Conservation (phyloP, 2,797 vertebrate species). For the Agapornis canus region DNA sequence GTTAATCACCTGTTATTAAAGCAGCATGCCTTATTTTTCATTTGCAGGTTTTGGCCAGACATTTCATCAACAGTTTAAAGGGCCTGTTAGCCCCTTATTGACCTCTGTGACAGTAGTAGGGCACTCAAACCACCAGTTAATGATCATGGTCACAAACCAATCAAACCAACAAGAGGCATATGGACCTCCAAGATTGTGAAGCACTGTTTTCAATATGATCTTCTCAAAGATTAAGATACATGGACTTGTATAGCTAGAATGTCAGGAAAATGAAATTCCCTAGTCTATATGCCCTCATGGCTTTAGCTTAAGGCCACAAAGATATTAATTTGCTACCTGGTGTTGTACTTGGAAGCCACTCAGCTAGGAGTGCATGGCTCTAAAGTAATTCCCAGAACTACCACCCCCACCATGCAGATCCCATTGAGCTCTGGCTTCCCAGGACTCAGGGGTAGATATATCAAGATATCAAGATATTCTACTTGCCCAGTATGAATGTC, state of each 20-base stretch:
- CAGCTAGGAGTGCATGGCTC: neutral
- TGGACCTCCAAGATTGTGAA: neutral
- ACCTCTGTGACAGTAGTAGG: neutral
- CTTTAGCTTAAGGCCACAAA: neutral
- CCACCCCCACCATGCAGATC: neutral
- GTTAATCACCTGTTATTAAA: neutral
- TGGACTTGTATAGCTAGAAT: neutral
- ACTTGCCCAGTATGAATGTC: neutral
- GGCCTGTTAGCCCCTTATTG: neutral
- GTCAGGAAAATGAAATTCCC: neutral
- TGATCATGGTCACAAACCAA: neutral
- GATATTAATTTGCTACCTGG: neutral
- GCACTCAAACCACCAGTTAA: neutral
- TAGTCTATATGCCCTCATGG: neutral
- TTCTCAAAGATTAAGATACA: neutral
- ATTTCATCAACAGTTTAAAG: neutral
- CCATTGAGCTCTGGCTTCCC: neutral
- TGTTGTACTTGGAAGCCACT: neutral
- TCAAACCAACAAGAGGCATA: neutral
- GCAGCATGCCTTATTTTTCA: neutral
- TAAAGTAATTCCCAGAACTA: neutral
- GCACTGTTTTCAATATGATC: neutral
- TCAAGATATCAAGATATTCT: neutral
- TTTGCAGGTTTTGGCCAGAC: neutral
- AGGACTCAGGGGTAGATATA: neutral